Conservation (phyloP, 2,888 invertebrate genomes). For the Epirrhoe alternata region DNA sequence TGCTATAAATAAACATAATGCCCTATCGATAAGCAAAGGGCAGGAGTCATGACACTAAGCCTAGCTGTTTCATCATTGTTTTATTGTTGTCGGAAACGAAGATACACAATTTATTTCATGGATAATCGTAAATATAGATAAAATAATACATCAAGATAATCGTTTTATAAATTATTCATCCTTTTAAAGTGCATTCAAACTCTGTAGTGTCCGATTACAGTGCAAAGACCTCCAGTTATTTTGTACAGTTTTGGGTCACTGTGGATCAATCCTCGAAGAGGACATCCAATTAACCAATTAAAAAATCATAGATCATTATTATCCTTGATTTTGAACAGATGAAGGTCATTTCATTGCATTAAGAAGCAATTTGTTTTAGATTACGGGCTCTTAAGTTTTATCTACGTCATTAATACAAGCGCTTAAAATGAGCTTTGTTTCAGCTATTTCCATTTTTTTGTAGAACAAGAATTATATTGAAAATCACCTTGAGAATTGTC, state of each 20-base stretch:
- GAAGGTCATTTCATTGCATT: too few species aligned
- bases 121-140: constrained; percentile 6
- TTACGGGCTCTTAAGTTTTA: constrained; percentile 21
- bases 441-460: too few species aligned
- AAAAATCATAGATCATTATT: too few species aligned
- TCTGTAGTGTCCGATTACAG: background rate
- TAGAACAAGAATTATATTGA: background rate
- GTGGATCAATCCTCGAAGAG: too few species aligned
- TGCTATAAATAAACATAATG: constrained; percentile 18
- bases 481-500: background rate
- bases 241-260: too few species aligned
- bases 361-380: constrained; percentile 32
- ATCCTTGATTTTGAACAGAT: constrained; percentile 22
- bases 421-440: too few species aligned
- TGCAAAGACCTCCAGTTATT: too few species aligned
- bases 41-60: constrained; percentile 16
- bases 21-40: constrained; percentile 16
- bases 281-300: too few species aligned
- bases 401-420: too few species aligned
- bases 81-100: background rate
- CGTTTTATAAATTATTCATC: background rate
- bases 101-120: constrained; percentile 9
- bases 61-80: constrained; percentile 11
- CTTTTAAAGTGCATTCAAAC: too few species aligned
- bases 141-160: constrained; percentile 1